Conservation (phyloP, 2,888 invertebrate genomes). For the Disparrhopalites patrizii region DNA sequence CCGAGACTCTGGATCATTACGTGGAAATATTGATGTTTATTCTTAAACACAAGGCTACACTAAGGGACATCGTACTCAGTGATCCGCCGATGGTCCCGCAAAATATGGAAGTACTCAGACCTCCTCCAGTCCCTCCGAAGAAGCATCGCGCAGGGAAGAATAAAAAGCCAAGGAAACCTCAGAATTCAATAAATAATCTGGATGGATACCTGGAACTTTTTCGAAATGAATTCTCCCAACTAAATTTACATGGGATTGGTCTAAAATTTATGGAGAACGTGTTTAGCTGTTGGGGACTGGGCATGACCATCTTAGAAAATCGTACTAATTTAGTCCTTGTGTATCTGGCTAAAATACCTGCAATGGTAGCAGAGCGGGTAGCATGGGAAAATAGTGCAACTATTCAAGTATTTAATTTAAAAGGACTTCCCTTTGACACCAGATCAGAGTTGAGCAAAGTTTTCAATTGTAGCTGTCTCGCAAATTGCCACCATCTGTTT, state of each 20-base stretch:
- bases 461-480: conserved; percentile 5
- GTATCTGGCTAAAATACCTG: background rate
- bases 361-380: background rate
- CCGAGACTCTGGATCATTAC: conserved; percentile 2
- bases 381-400: conserved; percentile 6
- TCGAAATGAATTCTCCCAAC: background rate
- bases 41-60: conserved; percentile 7
- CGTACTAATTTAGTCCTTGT: background rate
- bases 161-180: background rate
- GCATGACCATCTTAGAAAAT: conserved; percentile 12
- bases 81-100: conserved; percentile 19
- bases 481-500: background rate
- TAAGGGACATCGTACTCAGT: background rate
- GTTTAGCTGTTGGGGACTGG: conserved; percentile 14
- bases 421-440: background rate
- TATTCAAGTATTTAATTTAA: background rate
- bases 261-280: background rate
- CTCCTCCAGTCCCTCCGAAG: background rate
- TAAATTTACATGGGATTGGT: background rate
- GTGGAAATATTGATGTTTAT: conserved; percentile 17
- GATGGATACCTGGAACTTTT: conserved; percentile 3
- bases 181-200: background rate
- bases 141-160: background rate
- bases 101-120: background rate
- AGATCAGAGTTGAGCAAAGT: background rate